Base-by-base conservation (phyloP, 2,888 invertebrate genomes). In the Ceriagrion tenellum region DNA sequence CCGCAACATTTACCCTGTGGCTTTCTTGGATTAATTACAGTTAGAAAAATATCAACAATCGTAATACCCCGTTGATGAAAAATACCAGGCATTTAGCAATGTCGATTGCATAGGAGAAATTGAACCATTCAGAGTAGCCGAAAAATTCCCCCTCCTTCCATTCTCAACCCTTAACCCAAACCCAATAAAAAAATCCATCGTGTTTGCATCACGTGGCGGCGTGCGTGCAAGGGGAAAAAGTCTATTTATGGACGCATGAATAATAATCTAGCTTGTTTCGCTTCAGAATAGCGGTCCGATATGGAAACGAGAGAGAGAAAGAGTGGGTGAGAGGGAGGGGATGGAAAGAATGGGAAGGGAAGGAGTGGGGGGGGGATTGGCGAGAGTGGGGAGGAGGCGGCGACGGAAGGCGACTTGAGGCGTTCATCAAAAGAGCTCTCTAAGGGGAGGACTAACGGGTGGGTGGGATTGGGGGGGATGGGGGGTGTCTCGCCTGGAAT, bases 211-310 rank as follows among this genome's bases (percentile, higher is more conserved):
- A 81, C 74, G 74, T 81, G 74, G 74, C 12, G 74, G 74, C 35
- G 74, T 81, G 74, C 74, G 74, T 81, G 74, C 35, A 30, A 47
- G 47, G 74, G 74, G 74, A 10, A 81, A 35, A 30, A 30, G 35
- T 81, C 74, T 81, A 81, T 81, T 81, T 81, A 30, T 30, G 35
- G 35, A 30, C 35, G 74, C 74, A 81, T 81, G 74, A 81, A 81
- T 81, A 81, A 35, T 81, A 81, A 59, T 81, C 74, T 81, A 81
- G 74, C 74, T 81, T 81, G 74, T 81, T 81, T 81, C 74, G 74
- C 74, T 81, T 81, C 74, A 81, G 74, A 81, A 81, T 81, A 81
- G 30, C 35, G 30, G 74, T 81, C 74, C 35, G 74, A 81, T 81
- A 81, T 81, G 74, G 35, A 30, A 81, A 81, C 74, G 69, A 69